These are phyloP conservation scores for Caenorhabditis elegans DNA, from an alignment of 1,140 invertebrate genomes.

Conservation along the genomic window WBcel235 BX284605.5:12968501-12969000, in stretches of 20 bases:
- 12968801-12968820: too few species aligned
- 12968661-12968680: not conserved
- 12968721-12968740: not conserved
- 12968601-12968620: constrained; percentile 19
- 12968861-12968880: constrained; percentile 31
- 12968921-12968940: not conserved
- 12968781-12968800: too few species aligned
- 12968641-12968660: constrained; percentile 3
- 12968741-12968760: not conserved
- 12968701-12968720: not conserved
- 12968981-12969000: not conserved
- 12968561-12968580: not conserved
- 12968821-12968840: too few species aligned
- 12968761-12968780: too few species aligned
- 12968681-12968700: not conserved
- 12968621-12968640: not conserved
- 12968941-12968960: not conserved
- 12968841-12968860: not conserved
- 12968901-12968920: not conserved
- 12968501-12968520: not conserved
- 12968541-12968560: not conserved
- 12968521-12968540: not conserved
- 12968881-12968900: constrained; percentile 21
- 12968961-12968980: not conserved
- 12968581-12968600: constrained; percentile 8